A percentile compares a stretch with the other conserved stretches of the same genome.
These are phyloP conservation scores for Emmelina monodactyla DNA, from an alignment of 2,888 invertebrate genomes.

Conservation along the genomic window DNA sequence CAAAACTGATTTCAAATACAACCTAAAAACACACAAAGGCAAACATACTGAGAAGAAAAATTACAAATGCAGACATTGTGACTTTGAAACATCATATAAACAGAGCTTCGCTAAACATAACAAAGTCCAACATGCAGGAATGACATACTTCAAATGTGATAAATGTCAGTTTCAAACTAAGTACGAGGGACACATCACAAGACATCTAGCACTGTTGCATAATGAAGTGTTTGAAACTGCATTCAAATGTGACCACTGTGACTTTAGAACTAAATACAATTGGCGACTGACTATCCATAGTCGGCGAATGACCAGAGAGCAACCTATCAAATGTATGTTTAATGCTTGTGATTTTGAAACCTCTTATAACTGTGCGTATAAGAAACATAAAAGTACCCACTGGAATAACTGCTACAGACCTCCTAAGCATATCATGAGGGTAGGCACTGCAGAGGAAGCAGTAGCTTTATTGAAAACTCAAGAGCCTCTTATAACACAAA, in stretches of 20 bases:
- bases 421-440: too few relatives aligned
- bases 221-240: conserved; percentile 33
- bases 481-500: not conserved
- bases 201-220: conserved; percentile 39
- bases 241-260: conserved; percentile 29
- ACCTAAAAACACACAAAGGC: conserved; percentile 17
- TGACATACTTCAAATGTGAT: conserved; percentile 27
- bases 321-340: conserved; percentile 23
- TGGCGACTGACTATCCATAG: conserved; percentile 39
- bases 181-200: conserved; percentile 35
- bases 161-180: conserved; percentile 36
- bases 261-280: conserved; percentile 31
- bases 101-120: conserved; percentile 26
- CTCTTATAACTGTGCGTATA: conserved; percentile 31
- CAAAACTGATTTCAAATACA: conserved; percentile 20
- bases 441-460: not conserved
- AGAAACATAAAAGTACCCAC: conserved; percentile 28
- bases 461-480: not conserved
- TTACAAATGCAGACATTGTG: conserved; percentile 24
- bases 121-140: conserved; percentile 20
- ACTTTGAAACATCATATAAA: conserved; percentile 24
- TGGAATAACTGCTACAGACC: conserved; percentile 3
- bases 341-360: conserved; percentile 30
- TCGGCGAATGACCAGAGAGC: conserved; percentile 26
- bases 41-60: conserved; percentile 21